Conservation (phyloP, 2,888 invertebrate species). For the Zaprionus bogoriensis region DNA sequence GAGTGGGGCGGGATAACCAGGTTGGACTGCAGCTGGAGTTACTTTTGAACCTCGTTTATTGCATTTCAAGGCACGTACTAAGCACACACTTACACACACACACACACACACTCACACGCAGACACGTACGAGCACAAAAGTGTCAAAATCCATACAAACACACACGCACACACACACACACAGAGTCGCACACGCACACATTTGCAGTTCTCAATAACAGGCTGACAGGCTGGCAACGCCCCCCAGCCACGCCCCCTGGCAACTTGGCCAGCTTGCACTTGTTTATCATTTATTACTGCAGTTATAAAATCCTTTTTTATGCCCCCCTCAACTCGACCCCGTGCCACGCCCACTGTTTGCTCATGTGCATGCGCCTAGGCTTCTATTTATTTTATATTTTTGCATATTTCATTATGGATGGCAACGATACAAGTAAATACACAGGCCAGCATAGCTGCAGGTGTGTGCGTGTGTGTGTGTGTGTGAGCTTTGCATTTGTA, state of each 20-base stretch:
- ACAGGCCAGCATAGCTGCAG: background rate
- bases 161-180: conserved; percentile 4
- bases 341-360: conserved; percentile 53
- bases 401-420: conserved; percentile 59
- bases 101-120: conserved; percentile 1
- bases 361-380: conserved; percentile 32
- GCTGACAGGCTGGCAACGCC: conserved; percentile 13
- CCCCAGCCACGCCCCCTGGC: background rate
- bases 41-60: conserved; percentile 54
- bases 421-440: conserved; percentile 46
- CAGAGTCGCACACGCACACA: conserved; percentile 14
- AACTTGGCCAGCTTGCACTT: conserved; percentile 68
- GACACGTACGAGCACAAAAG: conserved; percentile 2
- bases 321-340: background rate
- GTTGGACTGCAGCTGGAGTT: conserved; percentile 45
- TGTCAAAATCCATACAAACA: conserved; percentile 26
- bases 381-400: conserved; percentile 52
- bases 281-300: conserved; percentile 74
- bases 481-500: background rate
- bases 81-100: conserved; percentile 25
- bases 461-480: background rate
- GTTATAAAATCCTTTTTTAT: conserved; percentile 54
- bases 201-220: conserved; percentile 59
- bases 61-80: conserved; percentile 65
- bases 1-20: conserved; percentile 22